Base-by-base conservation (phyloP, 2,113 vertebrate species). In the Nothoprocta pentlandii region DNA sequence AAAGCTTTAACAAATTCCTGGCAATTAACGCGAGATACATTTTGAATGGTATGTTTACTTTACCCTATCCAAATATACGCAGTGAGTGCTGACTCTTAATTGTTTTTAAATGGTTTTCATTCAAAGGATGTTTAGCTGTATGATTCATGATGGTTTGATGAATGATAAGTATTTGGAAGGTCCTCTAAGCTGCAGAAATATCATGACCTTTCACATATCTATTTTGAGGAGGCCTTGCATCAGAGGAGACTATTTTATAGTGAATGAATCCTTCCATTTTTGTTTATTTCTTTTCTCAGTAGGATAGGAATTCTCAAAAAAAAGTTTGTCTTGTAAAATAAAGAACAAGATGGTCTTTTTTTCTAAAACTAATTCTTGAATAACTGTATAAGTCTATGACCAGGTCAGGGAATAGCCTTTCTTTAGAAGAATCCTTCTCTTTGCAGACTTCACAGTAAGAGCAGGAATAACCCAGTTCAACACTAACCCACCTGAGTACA, bases 1-100 rank as follows among this genome's bases (percentile, higher is more conserved):
- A 70, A 85, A 85, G 47, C 73, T 83, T 23, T 36, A 44, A 32
- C 32, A 82, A 39, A 34, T 90, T 83, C 54, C n/a, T 68, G 66
- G n/a, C 44, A 32, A 69, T 79, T 75, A 61, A 77, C 17, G 2
- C 63, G 51, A 64, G 62, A n/a, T 28, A 51, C 64, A 23, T 13
- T 80, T 89, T 87, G 81, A 95, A 95, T 47, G 46, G 44, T 66
- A 36, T 90, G 90, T 90, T 69, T 95, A 32, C 44, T 92, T 86
- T 85, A 94, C 49, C 56, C 56, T 89, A 95, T 84, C 73, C 53
- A 62, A 78, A 36, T 90, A 81, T 68, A 83, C 51, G 75, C 2
- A 4, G 2, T 41, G 77, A 80, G 53, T 41, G 85, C 69, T 85
- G 74, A 3, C 39, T 75, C 71, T 47, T 92, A 79, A 91, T 21